Conservation (phyloP, 92 coral and sea anemone genomes). For the Phenganax subtilis region DNA sequence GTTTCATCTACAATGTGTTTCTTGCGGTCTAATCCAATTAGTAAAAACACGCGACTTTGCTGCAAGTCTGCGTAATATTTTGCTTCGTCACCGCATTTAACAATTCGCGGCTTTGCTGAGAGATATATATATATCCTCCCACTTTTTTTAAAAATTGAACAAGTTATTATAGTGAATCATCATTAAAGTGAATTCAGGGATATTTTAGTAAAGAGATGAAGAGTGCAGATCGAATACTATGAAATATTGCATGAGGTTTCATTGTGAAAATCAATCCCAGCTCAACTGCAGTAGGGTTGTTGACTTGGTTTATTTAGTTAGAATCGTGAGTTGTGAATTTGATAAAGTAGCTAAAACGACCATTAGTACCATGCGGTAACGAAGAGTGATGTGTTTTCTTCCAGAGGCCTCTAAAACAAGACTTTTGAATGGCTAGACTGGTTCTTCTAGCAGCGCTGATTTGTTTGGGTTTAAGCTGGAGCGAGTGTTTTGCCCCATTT, state of each 20-base stretch:
- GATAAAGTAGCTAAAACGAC: neutral
- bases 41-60: neutral
- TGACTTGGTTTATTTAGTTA: neutral
- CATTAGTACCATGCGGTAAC: neutral
- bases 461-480: neutral
- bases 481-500: neutral
- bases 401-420: no score
- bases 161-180: no score
- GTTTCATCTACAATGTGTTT: neutral
- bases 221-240: neutral
- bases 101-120: neutral
- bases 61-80: neutral
- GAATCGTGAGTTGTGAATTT: slow-evolving; percentile 22
- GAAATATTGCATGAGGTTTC: neutral
- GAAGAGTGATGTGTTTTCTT: neutral
- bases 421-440: slow-evolving; percentile 1
- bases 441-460: neutral
- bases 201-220: neutral
- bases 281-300: neutral
- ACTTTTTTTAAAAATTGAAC: neutral
- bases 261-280: neutral
- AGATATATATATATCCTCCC: neutral
- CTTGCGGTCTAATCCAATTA: slow-evolving; percentile 14
- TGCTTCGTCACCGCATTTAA: neutral
- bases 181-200: no score